Evolutionary conservation across 2,888 invertebrate genomes (phyloP), one percentile per base, ranked within the genome.

Genomic region (Chymomyza fuscimana): DNA sequence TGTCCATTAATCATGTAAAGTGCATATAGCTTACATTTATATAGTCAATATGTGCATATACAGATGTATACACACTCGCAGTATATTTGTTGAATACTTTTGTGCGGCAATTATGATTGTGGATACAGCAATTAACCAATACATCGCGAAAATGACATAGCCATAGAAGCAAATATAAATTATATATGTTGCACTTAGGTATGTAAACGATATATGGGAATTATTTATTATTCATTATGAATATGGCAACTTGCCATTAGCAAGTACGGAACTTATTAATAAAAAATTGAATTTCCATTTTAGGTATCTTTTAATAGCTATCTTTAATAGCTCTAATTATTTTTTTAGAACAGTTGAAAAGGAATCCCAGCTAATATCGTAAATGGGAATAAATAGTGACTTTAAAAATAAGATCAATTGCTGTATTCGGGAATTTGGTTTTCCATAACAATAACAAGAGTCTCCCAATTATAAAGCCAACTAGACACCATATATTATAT

Each of bases 1-100:
- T 68, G 58, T 40, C 32, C 32, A 65, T 61, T 81, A 70, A 65
- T 60, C 66, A 67, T 65, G 12, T 63, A 79, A 67, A 76, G 67
- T 70, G 59, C 62, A 58, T 12, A 29, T 58, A 29, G 58, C 15
- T 29, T 6, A 12, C 58, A 29, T 12, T 58, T 58, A 12, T 12
- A 12, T 46, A 2, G 40, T 12, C 40, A 46, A 46, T 46, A 46
- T 46, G 40, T 46, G 40, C 40, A 46, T 46, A 46, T 46, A 46
- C 5, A 46, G 40, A 40, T 40, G 40, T 9, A 12, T 12, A 40
- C 4, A 12, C 40, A 46, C 32, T 32, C 7, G 32, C 12, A 46
- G 12, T 46, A 46, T 46, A 46, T 46, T 46, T 46, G 40, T 46
- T 4, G 12, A 2, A 46, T 46, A 46, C 40, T 46, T 46, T 46